Percentiles rank a stretch among this genome's conserved stretches.
Conservation (phyloP, 2,113 vertebrate genomes). For the Calyptomena viridis region DNA sequence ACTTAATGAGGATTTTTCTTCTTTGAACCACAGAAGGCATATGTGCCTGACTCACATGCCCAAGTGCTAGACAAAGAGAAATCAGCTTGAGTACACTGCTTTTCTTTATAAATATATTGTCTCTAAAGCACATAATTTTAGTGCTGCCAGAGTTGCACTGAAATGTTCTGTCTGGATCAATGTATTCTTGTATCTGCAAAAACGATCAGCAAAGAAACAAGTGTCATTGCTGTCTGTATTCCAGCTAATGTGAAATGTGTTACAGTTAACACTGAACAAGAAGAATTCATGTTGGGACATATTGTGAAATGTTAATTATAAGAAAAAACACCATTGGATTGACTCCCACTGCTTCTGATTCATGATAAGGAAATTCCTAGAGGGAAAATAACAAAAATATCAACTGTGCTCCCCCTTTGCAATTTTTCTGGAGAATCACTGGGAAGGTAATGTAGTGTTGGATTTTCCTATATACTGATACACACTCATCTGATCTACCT, state of each 20-base stretch:
- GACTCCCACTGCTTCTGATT: not conserved
- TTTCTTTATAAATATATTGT: not conserved
- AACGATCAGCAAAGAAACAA: not conserved
- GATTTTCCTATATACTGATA: not conserved
- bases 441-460: not conserved
- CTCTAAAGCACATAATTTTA: not conserved
- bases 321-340: not conserved
- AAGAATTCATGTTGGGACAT: not conserved
- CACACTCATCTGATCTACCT: not conserved
- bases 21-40: not conserved
- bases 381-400: not conserved
- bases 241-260: not conserved
- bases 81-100: not conserved
- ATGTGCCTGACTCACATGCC: not conserved
- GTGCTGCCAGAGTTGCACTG: not conserved
- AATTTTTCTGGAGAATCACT: not conserved
- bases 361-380: not conserved
- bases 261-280: not conserved
- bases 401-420: not conserved
- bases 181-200: not conserved
- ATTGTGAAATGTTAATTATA: conserved; percentile 7
- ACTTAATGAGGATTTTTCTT: conserved; percentile 4
- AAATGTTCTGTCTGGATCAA: not conserved
- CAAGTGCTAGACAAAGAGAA: not conserved
- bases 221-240: not conserved